These are phyloP conservation scores for Andrena bicolor DNA, from an alignment of 2,888 invertebrate genomes.

Conservation along the genomic window DNA sequence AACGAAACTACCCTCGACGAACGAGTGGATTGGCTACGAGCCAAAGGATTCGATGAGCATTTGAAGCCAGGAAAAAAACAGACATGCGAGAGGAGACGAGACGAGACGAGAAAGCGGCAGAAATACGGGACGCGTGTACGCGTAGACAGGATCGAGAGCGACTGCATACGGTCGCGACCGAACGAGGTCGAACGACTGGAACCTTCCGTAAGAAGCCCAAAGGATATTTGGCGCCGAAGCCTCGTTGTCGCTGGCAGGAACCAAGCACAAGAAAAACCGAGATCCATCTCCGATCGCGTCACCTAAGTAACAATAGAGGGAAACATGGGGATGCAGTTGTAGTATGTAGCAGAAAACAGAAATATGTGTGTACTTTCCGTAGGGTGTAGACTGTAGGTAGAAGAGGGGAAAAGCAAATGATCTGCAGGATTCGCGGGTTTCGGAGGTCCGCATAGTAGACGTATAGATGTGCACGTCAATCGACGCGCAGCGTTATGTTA, in stretches of 20 bases:
- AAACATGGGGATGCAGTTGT: too few species aligned
- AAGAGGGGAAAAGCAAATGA: background rate
- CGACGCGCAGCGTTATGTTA: constrained; percentile 10
- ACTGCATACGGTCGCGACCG: constrained; percentile 48
- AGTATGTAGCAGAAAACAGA: background rate
- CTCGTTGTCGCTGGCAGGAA: background rate
- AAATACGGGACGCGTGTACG: constrained; percentile 30
- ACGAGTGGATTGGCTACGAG: background rate
- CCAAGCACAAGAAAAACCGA: background rate
- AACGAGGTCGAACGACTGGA: constrained; percentile 75
- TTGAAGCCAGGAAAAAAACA: background rate
- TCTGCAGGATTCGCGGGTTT: background rate
- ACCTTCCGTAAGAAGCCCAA: constrained; percentile 60
- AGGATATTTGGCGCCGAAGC: constrained; percentile 29
- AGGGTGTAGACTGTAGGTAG: background rate
- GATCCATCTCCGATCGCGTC: background rate
- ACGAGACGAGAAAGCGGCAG: constrained; percentile 13
- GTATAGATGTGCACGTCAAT: background rate
- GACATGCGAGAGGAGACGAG: too few species aligned
- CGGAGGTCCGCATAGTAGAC: background rate
- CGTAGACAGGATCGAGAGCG: constrained; percentile 46
- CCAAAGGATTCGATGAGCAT: background rate
- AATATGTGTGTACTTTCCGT: background rate
- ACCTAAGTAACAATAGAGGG: too few species aligned
- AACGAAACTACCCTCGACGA: background rate